Evolutionary conservation across 2,113 vertebrate genomes (phyloP).

Genomic region (Nannobrachium achirus): DNA sequence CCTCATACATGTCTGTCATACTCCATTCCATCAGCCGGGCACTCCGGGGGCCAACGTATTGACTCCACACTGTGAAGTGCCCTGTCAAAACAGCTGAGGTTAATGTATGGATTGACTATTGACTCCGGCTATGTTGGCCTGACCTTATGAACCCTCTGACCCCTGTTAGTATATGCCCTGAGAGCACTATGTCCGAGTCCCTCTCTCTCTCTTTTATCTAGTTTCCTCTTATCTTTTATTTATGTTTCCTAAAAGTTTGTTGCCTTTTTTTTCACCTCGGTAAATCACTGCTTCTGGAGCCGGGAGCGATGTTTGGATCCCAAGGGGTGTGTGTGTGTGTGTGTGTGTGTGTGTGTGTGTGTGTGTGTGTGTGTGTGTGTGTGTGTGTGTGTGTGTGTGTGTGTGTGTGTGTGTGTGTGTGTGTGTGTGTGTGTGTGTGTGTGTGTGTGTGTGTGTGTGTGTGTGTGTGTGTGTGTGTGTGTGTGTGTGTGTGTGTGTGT

Average conservation of each 20-base stretch:
- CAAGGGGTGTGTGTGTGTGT: too few relatives aligned
- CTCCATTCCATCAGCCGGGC: not conserved
- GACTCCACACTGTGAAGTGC: constrained; percentile 19
- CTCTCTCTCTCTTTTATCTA: not conserved
- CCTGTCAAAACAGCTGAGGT: constrained; percentile 25
- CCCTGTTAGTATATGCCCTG: constrained; percentile 12
- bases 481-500: too few relatives aligned
- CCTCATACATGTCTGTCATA: not conserved
- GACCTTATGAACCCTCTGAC: constrained; percentile 37
- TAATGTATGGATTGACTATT: constrained; percentile 46
- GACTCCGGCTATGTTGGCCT: constrained; percentile 24
- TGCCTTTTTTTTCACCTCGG: not conserved
- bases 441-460: too few relatives aligned
- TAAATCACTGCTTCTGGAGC: not conserved
- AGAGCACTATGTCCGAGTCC: not conserved
- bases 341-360: too few relatives aligned
- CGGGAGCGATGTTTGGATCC: not conserved
- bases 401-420: too few relatives aligned
- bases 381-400: too few relatives aligned
- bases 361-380: too few relatives aligned
- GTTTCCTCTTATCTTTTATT: not conserved
- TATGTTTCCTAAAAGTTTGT: too few relatives aligned
- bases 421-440: too few relatives aligned
- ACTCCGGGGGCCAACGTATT: not conserved
- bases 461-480: too few relatives aligned